Conservation (phyloP, 2,113 vertebrate species). For the Stigmatopora nigra region DNA sequence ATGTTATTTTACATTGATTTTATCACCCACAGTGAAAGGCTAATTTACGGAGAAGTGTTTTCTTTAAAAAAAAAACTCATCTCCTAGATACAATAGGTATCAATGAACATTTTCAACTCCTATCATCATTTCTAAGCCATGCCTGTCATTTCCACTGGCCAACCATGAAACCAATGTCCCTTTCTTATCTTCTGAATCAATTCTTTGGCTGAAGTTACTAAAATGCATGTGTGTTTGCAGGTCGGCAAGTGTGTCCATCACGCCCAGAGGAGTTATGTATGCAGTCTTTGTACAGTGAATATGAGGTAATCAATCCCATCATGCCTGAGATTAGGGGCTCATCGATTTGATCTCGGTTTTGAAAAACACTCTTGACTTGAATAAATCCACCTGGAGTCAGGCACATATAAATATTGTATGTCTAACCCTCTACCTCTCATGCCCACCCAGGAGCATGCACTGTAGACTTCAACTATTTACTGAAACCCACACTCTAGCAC, state of each 20-base stretch:
- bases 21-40: conserved; percentile 9
- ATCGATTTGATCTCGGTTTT: conserved; percentile 57
- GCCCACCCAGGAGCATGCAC: conserved; percentile 31
- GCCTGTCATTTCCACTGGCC: conserved; percentile 24
- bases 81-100: conserved; percentile 9
- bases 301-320: conserved; percentile 65
- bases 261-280: conserved; percentile 32
- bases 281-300: conserved; percentile 31
- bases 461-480: conserved; percentile 60
- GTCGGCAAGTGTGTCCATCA: conserved; percentile 28
- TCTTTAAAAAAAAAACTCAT: conserved; percentile 20
- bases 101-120: conserved; percentile 50
- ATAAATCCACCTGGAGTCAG: conserved; percentile 49
- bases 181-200: conserved; percentile 48
- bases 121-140: conserved; percentile 51
- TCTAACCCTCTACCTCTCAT: conserved; percentile 29
- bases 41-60: conserved; percentile 32
- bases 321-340: conserved; percentile 56
- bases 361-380: conserved; percentile 58
- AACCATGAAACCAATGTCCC: conserved; percentile 49
- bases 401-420: conserved; percentile 28
- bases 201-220: conserved; percentile 45
- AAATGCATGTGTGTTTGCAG: conserved; percentile 3
- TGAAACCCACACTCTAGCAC: conserved; percentile 48
- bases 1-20: conserved; percentile 16